Percentiles rank a stretch among this genome's conserved stretches.
Evolutionary conservation across 2,797 vertebrate species (phyloP).

Genomic region (Onychomys leucogaster): DNA sequence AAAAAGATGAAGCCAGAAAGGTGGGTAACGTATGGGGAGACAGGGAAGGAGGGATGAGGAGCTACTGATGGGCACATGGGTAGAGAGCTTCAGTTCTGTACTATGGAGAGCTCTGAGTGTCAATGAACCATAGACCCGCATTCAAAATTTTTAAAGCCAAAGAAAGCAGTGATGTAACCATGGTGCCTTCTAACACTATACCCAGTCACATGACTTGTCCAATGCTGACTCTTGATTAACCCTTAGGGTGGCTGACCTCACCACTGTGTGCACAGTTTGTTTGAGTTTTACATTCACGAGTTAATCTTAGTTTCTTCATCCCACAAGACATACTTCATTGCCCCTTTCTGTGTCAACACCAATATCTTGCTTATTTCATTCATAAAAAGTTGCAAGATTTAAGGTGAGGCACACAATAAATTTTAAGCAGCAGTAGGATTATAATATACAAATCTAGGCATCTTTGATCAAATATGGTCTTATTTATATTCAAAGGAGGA

Average conservation of each 20-base stretch:
- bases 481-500: not conserved
- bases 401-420: constrained; percentile 61
- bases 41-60: not conserved
- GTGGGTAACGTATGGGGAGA: not conserved
- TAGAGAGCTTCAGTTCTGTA: not conserved
- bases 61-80: not conserved
- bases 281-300: constrained; percentile 5
- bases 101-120: not conserved
- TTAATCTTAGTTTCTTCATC: constrained; percentile 39
- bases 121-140: not conserved
- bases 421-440: not conserved
- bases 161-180: not conserved
- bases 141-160: not conserved
- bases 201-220: not conserved
- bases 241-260: not conserved
- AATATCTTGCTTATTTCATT: constrained; percentile 35
- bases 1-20: not conserved
- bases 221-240: not conserved
- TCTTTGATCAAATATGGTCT: constrained; percentile 36
- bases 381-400: constrained; percentile 58
- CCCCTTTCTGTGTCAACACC: constrained; percentile 16
- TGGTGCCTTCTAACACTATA: not conserved
- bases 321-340: not conserved
- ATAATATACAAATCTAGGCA: constrained; percentile 23
- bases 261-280: not conserved